Base-by-base conservation (phyloP, 2,797 vertebrate species). In the Sandelia bainsii region DNA sequence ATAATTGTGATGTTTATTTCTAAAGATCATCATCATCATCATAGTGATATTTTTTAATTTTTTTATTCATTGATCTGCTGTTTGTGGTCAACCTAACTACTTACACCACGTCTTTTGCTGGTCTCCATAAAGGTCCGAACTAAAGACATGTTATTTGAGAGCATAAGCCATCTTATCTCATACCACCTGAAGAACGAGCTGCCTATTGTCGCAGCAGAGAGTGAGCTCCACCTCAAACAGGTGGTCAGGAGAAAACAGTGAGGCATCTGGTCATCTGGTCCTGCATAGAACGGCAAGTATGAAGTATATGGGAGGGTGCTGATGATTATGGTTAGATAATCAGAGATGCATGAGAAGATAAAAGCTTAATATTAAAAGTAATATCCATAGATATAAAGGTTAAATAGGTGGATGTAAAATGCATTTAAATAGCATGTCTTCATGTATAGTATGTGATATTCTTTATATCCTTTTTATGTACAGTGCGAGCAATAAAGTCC, bases 141-240 rank as follows among this genome's bases (percentile, higher is more conserved):
- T 13, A 99, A 99, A 93, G 98, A 99, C 0, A 97, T 98, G 93
- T 88, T 98, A 59, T 99, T 99, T 3, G 96, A 99, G 81, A 99
- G 97, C 91, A 99, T 99, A 91, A 98, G 96, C 81, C 98, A 99
- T 92, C 96, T 99, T 53, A 97, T 99, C 69, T 94, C 94, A 37
- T 98, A 98, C 84, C 98, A 99, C 88, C 93, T 97, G 84, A 95
- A 95, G 89, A 98, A 97, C 0, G 94, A 96, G 84, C 95, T 98
- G 92, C 98, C 98, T 48, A 99, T 99, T 0, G 94, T 99, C 46
- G 97, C 98, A 0, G 97, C 96, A 0, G 98, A 98, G 84, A 99
- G 97, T 0, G 98, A 99, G 88, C 95, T 99, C 71, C 97, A 97
- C 87, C 96, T 99, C 37, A 95, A 96, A 11, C 97, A 98, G 69